Evolutionary conservation across 2,797 vertebrate genomes (phyloP).

Genomic region (Chromobotia macracanthus): DNA sequence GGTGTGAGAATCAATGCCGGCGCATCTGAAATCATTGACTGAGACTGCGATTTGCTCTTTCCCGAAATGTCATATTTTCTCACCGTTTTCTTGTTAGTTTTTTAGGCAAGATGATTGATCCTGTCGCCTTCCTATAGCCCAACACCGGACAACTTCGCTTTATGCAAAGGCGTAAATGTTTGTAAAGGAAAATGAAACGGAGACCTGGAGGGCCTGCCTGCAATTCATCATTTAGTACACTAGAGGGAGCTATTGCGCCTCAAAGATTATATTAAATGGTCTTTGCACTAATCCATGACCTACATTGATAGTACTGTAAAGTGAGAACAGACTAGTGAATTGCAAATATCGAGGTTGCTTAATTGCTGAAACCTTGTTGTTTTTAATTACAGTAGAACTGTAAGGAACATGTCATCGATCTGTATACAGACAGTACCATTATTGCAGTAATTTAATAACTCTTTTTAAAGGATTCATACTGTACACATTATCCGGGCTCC

Average conservation of each 20-base stretch:
- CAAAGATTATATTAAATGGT: slow-evolving; percentile 51
- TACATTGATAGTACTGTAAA: slow-evolving; percentile 5
- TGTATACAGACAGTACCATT: background rate
- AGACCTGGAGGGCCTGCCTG: background rate
- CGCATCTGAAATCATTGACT: slow-evolving; percentile 6
- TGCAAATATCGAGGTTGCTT: background rate
- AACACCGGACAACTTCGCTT: background rate
- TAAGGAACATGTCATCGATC: background rate
- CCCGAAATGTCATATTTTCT: no score
- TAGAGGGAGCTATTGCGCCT: slow-evolving; percentile 79
- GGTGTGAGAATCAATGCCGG: slow-evolving; percentile 20
- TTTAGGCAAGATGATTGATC: background rate
- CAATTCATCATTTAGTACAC: slow-evolving; percentile 61
- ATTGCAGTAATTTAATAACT: background rate
- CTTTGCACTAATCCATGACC: background rate
- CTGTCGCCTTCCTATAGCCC: background rate
- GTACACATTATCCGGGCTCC: background rate
- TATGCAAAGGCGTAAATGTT: no score
- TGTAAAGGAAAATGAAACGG: no score
- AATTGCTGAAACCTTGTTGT: background rate
- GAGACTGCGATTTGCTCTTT: no score
- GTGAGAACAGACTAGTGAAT: background rate
- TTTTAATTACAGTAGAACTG: background rate
- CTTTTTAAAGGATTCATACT: background rate
- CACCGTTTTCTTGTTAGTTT: no score